Conservation (phyloP, 2,797 vertebrate species). For the Antennarius maculatus region DNA sequence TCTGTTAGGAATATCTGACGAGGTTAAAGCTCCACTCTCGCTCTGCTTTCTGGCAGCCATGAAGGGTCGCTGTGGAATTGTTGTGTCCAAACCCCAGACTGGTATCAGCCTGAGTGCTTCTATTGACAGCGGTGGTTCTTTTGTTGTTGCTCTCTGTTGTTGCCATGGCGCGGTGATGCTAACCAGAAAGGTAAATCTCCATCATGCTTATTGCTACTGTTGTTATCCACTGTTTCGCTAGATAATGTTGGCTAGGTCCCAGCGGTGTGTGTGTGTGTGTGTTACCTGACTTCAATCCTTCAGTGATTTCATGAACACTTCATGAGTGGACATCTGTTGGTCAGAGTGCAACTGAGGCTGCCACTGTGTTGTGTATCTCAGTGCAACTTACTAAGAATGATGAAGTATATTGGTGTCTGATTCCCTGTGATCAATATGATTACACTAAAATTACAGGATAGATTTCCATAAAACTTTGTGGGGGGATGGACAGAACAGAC, state of each 20-base stretch:
- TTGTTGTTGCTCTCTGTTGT: slow-evolving; percentile 10
- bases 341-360: neutral
- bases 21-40: neutral
- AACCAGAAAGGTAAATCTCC: slow-evolving; percentile 5
- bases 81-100: slow-evolving; percentile 30
- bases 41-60: neutral
- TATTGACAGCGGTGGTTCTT: slow-evolving; percentile 26
- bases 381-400: too few species aligned
- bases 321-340: neutral
- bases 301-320: slow-evolving; percentile 29
- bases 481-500: too few species aligned
- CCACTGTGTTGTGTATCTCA: too few species aligned
- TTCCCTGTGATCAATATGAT: too few species aligned
- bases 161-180: slow-evolving; percentile 19
- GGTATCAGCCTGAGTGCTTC: slow-evolving; percentile 27
- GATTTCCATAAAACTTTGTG: too few species aligned
- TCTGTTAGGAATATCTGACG: neutral
- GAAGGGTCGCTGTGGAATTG: slow-evolving; percentile 17
- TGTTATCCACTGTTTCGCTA: slow-evolving; percentile 26
- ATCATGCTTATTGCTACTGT: slow-evolving; percentile 26
- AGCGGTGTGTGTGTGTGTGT: neutral
- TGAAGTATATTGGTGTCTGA: too few species aligned
- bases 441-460: too few species aligned
- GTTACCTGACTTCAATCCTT: slow-evolving; percentile 34
- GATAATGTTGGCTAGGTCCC: slow-evolving; percentile 20